A percentile compares a stretch with the other conserved stretches of the same genome.
phyloP scores from a whole-genome alignment of 2,113 vertebrate genomes.

The Aix galericulata region DNA sequence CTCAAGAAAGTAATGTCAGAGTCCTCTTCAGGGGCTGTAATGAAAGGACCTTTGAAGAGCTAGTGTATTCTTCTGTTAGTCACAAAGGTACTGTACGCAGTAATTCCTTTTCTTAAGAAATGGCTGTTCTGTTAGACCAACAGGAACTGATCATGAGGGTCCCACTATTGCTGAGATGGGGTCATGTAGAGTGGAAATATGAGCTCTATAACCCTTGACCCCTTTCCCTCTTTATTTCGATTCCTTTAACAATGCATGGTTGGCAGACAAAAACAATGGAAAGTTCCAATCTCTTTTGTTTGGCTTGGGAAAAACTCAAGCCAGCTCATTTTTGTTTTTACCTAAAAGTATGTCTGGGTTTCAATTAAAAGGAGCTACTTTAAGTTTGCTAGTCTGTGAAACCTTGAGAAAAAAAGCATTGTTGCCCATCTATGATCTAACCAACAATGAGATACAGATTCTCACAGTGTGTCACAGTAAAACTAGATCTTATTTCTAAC shows the following conservation, averaged over 20 bases:
- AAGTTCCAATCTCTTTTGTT: conserved; percentile 76
- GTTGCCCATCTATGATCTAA: conserved; percentile 66
- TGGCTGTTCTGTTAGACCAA: conserved; percentile 72
- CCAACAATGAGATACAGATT: conserved; percentile 55
- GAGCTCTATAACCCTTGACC: conserved; percentile 77
- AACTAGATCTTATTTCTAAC: background rate
- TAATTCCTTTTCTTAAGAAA: conserved; percentile 70
- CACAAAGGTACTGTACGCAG: conserved; percentile 65
- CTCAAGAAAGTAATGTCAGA: conserved; percentile 66
- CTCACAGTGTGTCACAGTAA: conserved; percentile 48
- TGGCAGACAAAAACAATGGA: conserved; percentile 76
- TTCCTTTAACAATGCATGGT: conserved; percentile 75
- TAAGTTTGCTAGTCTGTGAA: conserved; percentile 65
- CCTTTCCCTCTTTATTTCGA: conserved; percentile 77
- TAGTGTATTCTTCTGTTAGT: conserved; percentile 72
- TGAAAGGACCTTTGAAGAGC: conserved; percentile 71
- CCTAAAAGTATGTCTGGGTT: conserved; percentile 72
- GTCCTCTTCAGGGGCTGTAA: conserved; percentile 65
- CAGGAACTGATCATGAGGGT: conserved; percentile 74
- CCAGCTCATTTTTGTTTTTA: conserved; percentile 72
- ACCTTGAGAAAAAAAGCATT: conserved; percentile 65
- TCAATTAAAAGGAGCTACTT: conserved; percentile 80
- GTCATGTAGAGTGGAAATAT: conserved; percentile 80
- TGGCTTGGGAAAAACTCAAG: conserved; percentile 76
- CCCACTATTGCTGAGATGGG: conserved; percentile 69